Evolutionary conservation across 23 tunicate species (phyloP).

Genomic region (Botrylloides violaceus): DNA sequence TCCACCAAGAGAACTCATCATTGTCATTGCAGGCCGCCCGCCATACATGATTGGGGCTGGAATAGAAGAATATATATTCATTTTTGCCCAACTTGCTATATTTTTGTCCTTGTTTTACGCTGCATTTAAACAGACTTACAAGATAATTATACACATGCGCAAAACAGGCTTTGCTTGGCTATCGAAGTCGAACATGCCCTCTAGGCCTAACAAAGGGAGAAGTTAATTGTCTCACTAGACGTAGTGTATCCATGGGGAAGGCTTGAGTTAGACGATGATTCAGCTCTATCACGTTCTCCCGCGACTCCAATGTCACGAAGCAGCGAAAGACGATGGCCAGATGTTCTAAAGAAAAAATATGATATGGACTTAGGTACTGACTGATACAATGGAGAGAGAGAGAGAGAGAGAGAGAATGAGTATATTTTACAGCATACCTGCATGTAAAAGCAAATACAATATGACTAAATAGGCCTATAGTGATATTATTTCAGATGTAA

Average conservation of each 20-base stretch:
- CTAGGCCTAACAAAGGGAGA: neutral
- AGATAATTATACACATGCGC: neutral
- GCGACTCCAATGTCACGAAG: slow-evolving; percentile 78
- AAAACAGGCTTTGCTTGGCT: too few relatives aligned
- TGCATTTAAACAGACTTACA: neutral
- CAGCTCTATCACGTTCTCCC: slow-evolving; percentile 76
- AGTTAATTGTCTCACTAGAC: neutral
- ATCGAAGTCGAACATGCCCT: neutral
- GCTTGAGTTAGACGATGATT: neutral
- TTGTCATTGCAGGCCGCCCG: slow-evolving; percentile 9
- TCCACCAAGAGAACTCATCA: slow-evolving; percentile 20
- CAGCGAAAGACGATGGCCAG: slow-evolving; percentile 47
- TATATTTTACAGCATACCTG: too few relatives aligned
- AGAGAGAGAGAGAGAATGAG: too few relatives aligned
- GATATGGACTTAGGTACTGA: neutral
- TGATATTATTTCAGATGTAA: too few relatives aligned
- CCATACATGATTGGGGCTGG: slow-evolving; percentile 7
- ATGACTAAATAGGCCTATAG: too few relatives aligned
- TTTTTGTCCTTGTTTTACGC: too few relatives aligned
- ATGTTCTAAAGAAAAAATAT: neutral
- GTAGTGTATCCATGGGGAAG: neutral
- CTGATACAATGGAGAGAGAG: too few relatives aligned
- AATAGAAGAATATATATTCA: too few relatives aligned
- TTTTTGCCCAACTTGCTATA: neutral
- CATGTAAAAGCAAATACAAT: too few relatives aligned